phyloP scores from a whole-genome alignment of 2,888 invertebrate species.

The Amiota minor region DNA sequence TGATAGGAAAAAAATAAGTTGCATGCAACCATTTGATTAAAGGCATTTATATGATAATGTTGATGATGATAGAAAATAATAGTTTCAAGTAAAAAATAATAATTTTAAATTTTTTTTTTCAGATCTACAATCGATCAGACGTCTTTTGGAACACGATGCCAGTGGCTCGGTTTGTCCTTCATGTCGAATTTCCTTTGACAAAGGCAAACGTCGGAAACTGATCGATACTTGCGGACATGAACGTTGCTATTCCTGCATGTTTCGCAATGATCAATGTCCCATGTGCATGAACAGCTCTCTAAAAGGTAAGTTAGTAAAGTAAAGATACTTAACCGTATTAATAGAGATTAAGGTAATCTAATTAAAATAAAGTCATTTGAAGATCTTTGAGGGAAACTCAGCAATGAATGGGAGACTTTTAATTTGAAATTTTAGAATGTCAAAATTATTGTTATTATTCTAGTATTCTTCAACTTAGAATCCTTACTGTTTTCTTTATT shows the following conservation, averaged over 20 bases:
- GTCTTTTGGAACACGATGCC: slow-evolving; percentile 84
- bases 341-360: background rate
- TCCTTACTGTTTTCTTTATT: too few species aligned
- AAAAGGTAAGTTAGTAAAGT: slow-evolving; percentile 63
- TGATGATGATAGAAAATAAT: background rate
- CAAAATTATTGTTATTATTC: too few species aligned
- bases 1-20: slow-evolving; percentile 1
- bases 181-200: slow-evolving; percentile 95
- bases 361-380: background rate
- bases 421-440: too few species aligned
- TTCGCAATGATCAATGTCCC: slow-evolving; percentile 92
- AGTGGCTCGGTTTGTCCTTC: slow-evolving; percentile 84
- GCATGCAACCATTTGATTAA: background rate
- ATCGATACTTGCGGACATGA: slow-evolving; percentile 97
- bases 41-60: background rate
- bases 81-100: background rate
- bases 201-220: slow-evolving; percentile 94
- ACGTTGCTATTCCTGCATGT: slow-evolving; percentile 95
- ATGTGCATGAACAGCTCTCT: slow-evolving; percentile 79
- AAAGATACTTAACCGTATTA: background rate
- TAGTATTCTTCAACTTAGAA: too few species aligned
- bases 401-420: too few species aligned
- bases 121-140: slow-evolving; percentile 89
- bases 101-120: slow-evolving; percentile 71
- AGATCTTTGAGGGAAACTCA: slow-evolving; percentile 1